Conservation (phyloP, 2,113 vertebrate genomes). For the Synchiropus splendidus region DNA sequence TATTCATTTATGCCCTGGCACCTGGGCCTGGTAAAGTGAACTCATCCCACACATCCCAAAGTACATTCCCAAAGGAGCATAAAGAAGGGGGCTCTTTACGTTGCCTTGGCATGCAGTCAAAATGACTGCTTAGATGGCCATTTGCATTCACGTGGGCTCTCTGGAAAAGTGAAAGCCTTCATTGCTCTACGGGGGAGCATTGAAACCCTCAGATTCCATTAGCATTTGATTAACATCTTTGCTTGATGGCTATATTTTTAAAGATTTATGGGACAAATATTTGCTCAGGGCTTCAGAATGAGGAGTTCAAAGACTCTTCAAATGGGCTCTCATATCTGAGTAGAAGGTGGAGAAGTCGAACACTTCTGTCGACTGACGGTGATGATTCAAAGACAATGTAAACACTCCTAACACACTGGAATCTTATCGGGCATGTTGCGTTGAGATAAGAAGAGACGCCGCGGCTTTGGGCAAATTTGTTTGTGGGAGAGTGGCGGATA, state of each 20-base stretch:
- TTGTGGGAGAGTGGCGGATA: no score
- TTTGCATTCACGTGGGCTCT: constrained; percentile 63
- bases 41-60: constrained; percentile 58
- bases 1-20: constrained; percentile 65
- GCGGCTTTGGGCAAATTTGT: no score
- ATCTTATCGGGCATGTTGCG: no score
- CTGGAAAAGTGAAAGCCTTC: constrained; percentile 51
- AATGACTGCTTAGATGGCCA: constrained; percentile 53
- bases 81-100: constrained; percentile 61
- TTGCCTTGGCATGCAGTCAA: constrained; percentile 58
- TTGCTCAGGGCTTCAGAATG: constrained; percentile 52
- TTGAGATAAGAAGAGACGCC: no score
- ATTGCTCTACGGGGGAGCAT: constrained; percentile 47
- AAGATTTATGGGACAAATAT: constrained; percentile 66
- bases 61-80: constrained; percentile 60
- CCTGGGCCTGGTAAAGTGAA: constrained; percentile 62
- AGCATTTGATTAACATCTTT: constrained; percentile 63
- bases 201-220: constrained; percentile 51
- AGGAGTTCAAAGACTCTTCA: constrained; percentile 44
- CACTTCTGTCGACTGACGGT: no score
- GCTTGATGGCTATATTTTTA: constrained; percentile 64
- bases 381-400: no score
- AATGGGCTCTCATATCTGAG: no score
- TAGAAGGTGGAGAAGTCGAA: no score
- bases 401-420: no score